phyloP scores from a whole-genome alignment of 2,797 vertebrate species.

The Schizopygopsis malacanthus region DNA sequence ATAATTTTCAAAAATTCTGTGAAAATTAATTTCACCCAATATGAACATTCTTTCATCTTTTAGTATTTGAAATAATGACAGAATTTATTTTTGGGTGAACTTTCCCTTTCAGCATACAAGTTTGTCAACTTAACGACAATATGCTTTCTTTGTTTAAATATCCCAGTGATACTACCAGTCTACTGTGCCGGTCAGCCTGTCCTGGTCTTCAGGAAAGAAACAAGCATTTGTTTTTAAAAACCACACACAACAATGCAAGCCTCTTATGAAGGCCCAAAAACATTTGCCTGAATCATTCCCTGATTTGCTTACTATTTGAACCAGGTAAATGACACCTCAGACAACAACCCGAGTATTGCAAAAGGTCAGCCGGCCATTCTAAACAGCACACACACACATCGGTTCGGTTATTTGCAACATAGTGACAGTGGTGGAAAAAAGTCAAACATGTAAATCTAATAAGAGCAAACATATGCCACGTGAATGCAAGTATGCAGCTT shows the following conservation, averaged over 20 bases:
- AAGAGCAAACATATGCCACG: conserved; percentile 45
- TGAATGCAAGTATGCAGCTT: conserved; percentile 19
- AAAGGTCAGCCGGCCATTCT: conserved; percentile 32
- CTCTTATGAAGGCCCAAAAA: conserved; percentile 59
- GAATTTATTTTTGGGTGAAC: neutral
- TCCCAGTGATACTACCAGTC: neutral
- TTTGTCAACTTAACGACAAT: neutral
- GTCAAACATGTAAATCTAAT: conserved; percentile 62
- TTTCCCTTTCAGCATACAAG: neutral
- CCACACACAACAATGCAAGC: conserved; percentile 66
- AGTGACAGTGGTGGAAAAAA: conserved; percentile 61
- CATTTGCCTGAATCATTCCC: conserved; percentile 77
- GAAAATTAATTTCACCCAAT: neutral
- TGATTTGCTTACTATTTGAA: conserved; percentile 68
- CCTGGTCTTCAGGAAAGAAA: conserved; percentile 46
- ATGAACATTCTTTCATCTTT: neutral
- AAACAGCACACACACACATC: conserved; percentile 2
- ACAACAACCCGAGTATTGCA: conserved; percentile 48
- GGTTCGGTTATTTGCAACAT: conserved; percentile 60
- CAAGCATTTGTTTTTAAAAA: conserved; percentile 60
- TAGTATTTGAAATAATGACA: neutral
- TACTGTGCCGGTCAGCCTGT: conserved; percentile 51
- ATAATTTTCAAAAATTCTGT: neutral
- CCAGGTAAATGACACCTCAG: conserved; percentile 60
- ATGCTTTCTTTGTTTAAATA: neutral